Evolutionary conservation across 1,140 invertebrate genomes (phyloP).

Genomic region (Antheraea pernyi): DNA sequence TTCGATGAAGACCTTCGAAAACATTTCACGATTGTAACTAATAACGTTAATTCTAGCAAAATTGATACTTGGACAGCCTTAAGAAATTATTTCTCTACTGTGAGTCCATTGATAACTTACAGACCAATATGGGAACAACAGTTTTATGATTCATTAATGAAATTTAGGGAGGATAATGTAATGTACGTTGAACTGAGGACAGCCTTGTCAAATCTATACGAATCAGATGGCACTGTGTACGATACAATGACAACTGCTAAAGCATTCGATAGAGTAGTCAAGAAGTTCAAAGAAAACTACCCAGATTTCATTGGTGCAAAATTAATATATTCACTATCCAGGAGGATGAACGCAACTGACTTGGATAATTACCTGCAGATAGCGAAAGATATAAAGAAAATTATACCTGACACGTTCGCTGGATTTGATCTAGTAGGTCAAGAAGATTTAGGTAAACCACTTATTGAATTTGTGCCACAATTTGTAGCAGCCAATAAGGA

Average conservation of each 20-base stretch:
- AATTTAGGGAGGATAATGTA: constrained; percentile 88
- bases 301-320: constrained; percentile 86
- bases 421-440: constrained; percentile 89
- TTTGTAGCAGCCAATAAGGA: constrained; percentile 74
- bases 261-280: constrained; percentile 81
- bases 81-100: constrained; percentile 81
- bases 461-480: constrained; percentile 82
- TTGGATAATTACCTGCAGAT: constrained; percentile 76
- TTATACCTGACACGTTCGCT: constrained; percentile 81
- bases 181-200: constrained; percentile 87
- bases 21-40: constrained; percentile 81
- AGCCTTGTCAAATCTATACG: constrained; percentile 81
- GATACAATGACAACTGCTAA: constrained; percentile 77
- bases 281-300: constrained; percentile 80
- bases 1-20: constrained; percentile 82
- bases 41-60: constrained; percentile 81
- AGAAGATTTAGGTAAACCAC: constrained; percentile 83
- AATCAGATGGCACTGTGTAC: constrained; percentile 82
- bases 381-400: constrained; percentile 44
- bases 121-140: constrained; percentile 86
- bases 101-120: constrained; percentile 83
- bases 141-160: constrained; percentile 85
- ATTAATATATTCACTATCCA: constrained; percentile 85
- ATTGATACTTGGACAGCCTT: constrained; percentile 86
- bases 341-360: constrained; percentile 53